Evolutionary conservation across 2,113 vertebrate genomes (phyloP).

Genomic region (Ranitomeya imitator): DNA sequence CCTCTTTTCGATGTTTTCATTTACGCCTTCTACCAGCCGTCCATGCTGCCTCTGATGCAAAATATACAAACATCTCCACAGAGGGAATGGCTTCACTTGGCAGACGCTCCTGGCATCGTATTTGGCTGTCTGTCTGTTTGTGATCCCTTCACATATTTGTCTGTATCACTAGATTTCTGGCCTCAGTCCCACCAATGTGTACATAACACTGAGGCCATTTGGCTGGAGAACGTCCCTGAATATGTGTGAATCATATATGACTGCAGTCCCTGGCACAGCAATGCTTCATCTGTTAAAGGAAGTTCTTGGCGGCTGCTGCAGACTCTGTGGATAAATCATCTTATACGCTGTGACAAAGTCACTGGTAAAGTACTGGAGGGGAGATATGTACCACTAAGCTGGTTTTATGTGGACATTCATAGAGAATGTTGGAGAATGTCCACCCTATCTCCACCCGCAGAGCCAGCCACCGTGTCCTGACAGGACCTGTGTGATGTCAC

Average conservation of each 20-base stretch:
- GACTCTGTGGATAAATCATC: neutral
- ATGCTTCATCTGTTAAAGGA: neutral
- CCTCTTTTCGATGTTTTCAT: neutral
- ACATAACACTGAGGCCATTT: constrained; percentile 21
- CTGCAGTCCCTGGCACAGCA: neutral
- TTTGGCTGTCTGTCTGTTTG: constrained; percentile 31
- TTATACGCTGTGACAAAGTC: neutral
- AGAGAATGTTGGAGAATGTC: too few species aligned
- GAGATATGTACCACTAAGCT: too few species aligned
- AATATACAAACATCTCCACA: constrained; percentile 18
- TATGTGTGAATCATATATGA: constrained; percentile 31
- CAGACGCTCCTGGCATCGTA: neutral
- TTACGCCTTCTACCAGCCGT: neutral
- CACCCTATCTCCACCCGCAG: too few species aligned
- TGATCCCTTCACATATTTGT: constrained; percentile 27
- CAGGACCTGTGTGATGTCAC: too few species aligned
- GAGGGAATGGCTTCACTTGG: neutral
- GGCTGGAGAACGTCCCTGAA: neutral
- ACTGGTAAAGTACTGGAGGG: too few species aligned
- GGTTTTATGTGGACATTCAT: too few species aligned
- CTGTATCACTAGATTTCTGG: constrained; percentile 24
- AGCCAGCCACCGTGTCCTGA: too few species aligned
- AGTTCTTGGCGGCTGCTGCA: neutral
- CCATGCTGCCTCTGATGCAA: neutral
- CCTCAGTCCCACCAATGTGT: constrained; percentile 6